phyloP scores from a whole-genome alignment of 2,888 invertebrate species.

The Andrena marginata region DNA sequence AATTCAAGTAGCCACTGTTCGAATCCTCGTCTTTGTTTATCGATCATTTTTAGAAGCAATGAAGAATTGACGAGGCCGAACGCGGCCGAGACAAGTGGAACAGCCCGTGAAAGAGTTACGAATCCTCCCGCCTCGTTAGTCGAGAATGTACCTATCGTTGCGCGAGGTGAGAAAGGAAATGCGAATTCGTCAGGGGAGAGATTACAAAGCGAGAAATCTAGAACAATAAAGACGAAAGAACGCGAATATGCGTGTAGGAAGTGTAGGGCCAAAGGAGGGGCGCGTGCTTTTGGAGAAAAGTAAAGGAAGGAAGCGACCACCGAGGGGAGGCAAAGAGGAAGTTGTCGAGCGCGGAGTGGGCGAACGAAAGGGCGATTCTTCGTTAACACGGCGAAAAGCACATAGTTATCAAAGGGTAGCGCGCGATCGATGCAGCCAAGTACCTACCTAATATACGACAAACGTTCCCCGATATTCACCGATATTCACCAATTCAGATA shows the following conservation, averaged over 20 bases:
- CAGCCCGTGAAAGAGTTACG: too few relatives aligned
- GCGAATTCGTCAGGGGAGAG: too few relatives aligned
- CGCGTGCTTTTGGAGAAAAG: not conserved
- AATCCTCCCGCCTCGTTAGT: too few relatives aligned
- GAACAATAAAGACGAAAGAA: constrained; percentile 15
- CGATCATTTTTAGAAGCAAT: too few relatives aligned
- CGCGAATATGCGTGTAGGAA: not conserved
- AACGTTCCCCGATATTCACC: not conserved
- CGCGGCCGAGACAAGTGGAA: too few relatives aligned
- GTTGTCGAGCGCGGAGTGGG: not conserved
- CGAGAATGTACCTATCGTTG: too few relatives aligned
- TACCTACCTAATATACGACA: constrained; percentile 3
- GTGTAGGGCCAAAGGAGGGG: not conserved
- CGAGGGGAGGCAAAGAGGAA: constrained; percentile 2
- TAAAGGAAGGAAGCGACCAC: not conserved
- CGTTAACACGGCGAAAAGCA: constrained; percentile 1
- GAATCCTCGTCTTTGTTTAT: too few relatives aligned
- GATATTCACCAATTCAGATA: not conserved
- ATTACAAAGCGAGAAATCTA: not conserved
- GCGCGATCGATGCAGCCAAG: constrained; percentile 1
- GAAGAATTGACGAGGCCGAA: too few relatives aligned
- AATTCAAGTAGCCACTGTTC: too few relatives aligned
- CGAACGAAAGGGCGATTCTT: constrained; percentile 14
- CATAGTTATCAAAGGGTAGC: not conserved
- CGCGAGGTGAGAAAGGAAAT: too few relatives aligned